Evolutionary conservation across 1,140 invertebrate genomes (phyloP).

Genomic region (Caenorhabditis briggsae): DNA sequence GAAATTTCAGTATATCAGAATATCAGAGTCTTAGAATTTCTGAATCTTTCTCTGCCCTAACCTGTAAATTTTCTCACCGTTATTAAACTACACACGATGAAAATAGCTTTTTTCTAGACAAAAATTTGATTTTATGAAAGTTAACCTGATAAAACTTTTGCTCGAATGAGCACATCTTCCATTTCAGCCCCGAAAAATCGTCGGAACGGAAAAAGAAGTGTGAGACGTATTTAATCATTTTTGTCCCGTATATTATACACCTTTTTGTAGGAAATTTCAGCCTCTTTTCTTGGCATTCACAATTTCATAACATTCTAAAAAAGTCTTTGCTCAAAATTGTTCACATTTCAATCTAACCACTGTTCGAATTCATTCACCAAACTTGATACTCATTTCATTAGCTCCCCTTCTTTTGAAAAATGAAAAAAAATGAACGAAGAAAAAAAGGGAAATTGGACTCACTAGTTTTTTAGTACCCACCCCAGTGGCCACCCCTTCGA

Average conservation of each 20-base stretch:
- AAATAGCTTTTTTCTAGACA: no score
- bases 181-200: constrained; percentile 11
- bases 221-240: not conserved
- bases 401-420: not conserved
- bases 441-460: constrained; percentile 12
- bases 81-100: no score
- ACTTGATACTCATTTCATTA: constrained; percentile 45
- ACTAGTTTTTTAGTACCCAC: not conserved
- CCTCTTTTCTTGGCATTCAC: not conserved
- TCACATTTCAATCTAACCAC: no score
- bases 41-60: no score
- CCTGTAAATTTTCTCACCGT: no score
- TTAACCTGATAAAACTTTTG: not conserved
- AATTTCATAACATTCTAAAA: not conserved
- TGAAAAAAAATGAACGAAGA: not conserved
- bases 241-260: not conserved
- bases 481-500: not conserved
- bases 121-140: not conserved
- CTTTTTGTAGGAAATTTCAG: constrained; percentile 1
- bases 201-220: constrained; percentile 23
- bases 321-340: not conserved
- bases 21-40: not conserved
- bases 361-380: not conserved
- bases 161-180: not conserved
- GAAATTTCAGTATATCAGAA: no score